Conservation (phyloP, 2,113 vertebrate genomes). For the Atractosteus spatula region DNA sequence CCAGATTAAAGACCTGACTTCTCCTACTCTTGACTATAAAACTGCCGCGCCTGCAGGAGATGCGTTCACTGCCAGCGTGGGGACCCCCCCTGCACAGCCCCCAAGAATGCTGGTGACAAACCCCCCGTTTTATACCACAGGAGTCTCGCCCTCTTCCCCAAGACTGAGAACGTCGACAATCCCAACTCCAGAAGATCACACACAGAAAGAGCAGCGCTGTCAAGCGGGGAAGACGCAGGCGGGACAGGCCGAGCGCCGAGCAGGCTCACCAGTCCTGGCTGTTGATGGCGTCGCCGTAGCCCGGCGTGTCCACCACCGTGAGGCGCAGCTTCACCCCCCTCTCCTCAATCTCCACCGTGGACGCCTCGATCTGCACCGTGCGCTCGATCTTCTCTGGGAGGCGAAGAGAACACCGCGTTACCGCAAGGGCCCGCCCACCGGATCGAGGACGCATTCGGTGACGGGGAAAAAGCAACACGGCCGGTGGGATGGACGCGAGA, state of each 20-base stretch:
- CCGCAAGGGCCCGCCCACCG: not conserved
- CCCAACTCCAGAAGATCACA: too few species aligned
- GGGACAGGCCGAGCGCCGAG: not conserved
- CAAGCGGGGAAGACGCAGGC: too few species aligned
- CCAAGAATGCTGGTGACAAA: too few species aligned
- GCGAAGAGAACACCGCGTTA: conserved; percentile 13
- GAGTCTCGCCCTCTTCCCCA: too few species aligned
- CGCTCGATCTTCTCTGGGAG: conserved; percentile 85
- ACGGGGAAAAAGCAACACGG: not conserved
- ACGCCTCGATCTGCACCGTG: conserved; percentile 90
- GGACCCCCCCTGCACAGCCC: too few species aligned
- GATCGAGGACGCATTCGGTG: not conserved
- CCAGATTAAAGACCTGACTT: too few species aligned
- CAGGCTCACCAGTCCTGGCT: conserved; percentile 83
- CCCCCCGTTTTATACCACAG: too few species aligned
- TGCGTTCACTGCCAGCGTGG: too few species aligned
- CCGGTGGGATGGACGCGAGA: not conserved
- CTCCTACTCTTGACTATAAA: too few species aligned
- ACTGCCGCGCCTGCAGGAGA: too few species aligned
- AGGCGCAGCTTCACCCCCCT: conserved; percentile 88
- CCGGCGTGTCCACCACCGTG: conserved; percentile 89
- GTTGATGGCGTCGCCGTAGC: conserved; percentile 90
- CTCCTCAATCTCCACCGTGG: conserved; percentile 90
- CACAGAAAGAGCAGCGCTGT: too few species aligned
- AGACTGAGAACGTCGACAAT: too few species aligned